phyloP scores from a whole-genome alignment of 2,113 vertebrate species.

The Pachyramphus minor region DNA sequence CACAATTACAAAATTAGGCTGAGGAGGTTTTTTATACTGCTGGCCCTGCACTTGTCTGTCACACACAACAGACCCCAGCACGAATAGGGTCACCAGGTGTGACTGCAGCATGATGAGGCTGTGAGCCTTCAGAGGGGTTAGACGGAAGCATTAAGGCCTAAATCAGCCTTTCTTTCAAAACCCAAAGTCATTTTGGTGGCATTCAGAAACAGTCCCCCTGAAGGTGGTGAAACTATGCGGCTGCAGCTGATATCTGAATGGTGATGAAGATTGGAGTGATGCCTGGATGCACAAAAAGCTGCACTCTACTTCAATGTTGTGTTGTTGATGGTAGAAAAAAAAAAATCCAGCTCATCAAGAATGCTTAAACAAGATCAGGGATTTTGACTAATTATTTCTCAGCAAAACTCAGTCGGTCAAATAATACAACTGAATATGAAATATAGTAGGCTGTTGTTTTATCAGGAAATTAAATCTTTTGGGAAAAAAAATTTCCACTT shows the following conservation, averaged over 20 bases:
- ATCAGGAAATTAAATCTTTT: not conserved
- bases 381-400: not conserved
- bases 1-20: conserved; percentile 27
- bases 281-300: not conserved
- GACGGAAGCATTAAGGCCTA: not conserved
- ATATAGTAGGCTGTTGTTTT: not conserved
- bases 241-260: not conserved
- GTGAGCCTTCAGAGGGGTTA: accelerated
- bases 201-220: not conserved
- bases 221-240: not conserved
- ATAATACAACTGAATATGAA: not conserved
- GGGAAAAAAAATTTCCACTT: not conserved
- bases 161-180: not conserved
- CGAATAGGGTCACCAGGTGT: not conserved
- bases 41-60: not conserved
- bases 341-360: not conserved
- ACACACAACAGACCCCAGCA: accelerated
- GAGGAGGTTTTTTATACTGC: not conserved
- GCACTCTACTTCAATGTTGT: not conserved
- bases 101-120: not conserved
- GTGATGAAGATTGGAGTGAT: not conserved
- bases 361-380: not conserved
- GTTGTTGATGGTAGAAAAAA: not conserved
- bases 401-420: not conserved
- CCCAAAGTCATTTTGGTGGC: not conserved